A percentile compares a stretch with the other conserved stretches of the same genome.
Conservation (phyloP, 2,888 invertebrate genomes). For the Dolichopus griseipennis region DNA sequence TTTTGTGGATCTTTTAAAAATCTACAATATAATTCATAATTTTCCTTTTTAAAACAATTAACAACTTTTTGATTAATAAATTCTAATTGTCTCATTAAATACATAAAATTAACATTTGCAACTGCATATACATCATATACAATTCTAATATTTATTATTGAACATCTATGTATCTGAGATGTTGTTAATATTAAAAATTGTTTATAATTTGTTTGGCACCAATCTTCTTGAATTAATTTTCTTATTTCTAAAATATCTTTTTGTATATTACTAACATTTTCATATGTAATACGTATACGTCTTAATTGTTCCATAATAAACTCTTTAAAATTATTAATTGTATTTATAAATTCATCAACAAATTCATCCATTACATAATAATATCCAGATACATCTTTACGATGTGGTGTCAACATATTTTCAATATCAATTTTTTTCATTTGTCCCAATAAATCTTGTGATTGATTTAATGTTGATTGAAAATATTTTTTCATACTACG, state of each 20-base stretch:
- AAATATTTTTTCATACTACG: background rate
- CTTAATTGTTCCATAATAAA: conserved; percentile 29
- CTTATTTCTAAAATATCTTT: conserved; percentile 25
- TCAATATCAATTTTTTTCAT: background rate
- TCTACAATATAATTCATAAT: conserved; percentile 30
- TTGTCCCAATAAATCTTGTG: background rate
- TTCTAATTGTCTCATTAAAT: conserved; percentile 34
- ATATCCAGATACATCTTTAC: conserved; percentile 31
- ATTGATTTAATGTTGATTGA: background rate
- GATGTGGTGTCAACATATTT: conserved; percentile 25
- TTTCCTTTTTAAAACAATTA: conserved; percentile 33
- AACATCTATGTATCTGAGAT: conserved; percentile 31
- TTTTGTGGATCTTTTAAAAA: conserved; percentile 32
- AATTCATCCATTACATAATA: conserved; percentile 39
- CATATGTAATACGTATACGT: conserved; percentile 27
- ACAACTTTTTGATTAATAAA: conserved; percentile 34
- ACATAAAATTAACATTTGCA: conserved; percentile 32
- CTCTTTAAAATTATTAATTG: conserved; percentile 34
- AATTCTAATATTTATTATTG: conserved; percentile 25
- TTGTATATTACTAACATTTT: conserved; percentile 31
- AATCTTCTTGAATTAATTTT: conserved; percentile 24
- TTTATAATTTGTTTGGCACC: conserved; percentile 30
- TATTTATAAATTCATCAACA: conserved; percentile 31
- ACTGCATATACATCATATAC: conserved; percentile 34
- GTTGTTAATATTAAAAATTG: conserved; percentile 32